Percentiles rank a stretch among this genome's conserved stretches.
phyloP scores from a whole-genome alignment of 2,888 invertebrate genomes.

The Drosophila longiperda region DNA sequence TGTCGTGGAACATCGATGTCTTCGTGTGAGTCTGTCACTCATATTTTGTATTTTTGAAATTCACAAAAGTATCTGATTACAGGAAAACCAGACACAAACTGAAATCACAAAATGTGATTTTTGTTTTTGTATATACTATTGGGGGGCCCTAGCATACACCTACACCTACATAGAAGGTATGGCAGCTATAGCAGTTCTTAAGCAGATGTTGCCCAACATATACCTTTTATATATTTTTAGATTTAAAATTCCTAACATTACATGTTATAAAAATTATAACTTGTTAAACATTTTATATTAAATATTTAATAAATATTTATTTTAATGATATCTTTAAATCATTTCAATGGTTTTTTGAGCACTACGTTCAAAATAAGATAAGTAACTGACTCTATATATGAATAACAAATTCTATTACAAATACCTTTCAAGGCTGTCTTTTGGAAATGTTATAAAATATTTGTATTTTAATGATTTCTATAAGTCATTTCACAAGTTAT shows the following conservation, averaged over 20 bases:
- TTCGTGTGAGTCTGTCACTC: constrained; percentile 72
- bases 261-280: too few relatives aligned
- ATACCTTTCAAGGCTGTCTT: not conserved
- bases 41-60: constrained; percentile 78
- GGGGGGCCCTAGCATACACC: constrained; percentile 51
- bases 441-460: not conserved
- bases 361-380: not conserved
- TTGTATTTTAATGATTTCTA: not conserved
- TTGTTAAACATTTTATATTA: too few relatives aligned
- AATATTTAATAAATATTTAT: not conserved
- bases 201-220: constrained; percentile 65
- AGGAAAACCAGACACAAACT: constrained; percentile 80
- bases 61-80: constrained; percentile 82
- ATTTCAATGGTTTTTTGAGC: not conserved
- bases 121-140: constrained; percentile 38
- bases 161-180: constrained; percentile 13
- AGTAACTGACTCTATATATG: not conserved
- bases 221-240: constrained; percentile 14
- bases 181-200: constrained; percentile 16
- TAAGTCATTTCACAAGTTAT: not conserved
- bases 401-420: not conserved
- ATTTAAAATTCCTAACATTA: not conserved
- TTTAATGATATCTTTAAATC: not conserved
- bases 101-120: constrained; percentile 79
- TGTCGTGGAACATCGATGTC: constrained; percentile 19